Conservation (phyloP, 2,888 invertebrate genomes). For the Noctua janthe region DNA sequence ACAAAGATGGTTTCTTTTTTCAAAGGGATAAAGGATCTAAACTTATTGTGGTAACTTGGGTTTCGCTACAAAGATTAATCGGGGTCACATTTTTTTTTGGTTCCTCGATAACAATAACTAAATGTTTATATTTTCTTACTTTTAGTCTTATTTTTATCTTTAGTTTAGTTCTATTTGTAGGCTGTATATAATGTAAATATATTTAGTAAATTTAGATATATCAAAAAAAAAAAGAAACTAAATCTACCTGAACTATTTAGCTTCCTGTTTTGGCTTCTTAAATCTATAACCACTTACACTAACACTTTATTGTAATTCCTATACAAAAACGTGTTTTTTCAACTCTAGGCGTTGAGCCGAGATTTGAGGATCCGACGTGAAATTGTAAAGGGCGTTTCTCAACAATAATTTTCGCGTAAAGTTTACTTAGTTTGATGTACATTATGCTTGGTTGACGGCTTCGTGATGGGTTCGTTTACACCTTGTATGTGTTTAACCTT, state of each 20-base stretch:
- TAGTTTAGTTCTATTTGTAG: too few species aligned
- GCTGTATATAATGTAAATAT: too few species aligned
- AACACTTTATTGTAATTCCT: background rate
- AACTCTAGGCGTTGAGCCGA: background rate
- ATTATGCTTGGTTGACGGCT: too few species aligned
- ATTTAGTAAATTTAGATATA: too few species aligned
- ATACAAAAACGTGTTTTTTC: background rate
- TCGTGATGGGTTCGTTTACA: too few species aligned
- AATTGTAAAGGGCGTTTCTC: too few species aligned
- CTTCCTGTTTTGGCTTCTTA: background rate
- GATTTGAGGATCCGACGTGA: background rate
- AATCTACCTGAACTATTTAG: background rate
- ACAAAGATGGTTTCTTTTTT: constrained; percentile 14
- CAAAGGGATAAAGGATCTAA: background rate
- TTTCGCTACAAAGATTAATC: background rate
- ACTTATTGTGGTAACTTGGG: background rate
- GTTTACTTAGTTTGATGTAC: too few species aligned
- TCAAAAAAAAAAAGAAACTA: too few species aligned
- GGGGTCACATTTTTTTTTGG: background rate
- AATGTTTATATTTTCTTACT: too few species aligned
- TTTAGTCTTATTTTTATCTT: too few species aligned
- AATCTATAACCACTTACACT: background rate
- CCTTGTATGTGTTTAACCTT: background rate
- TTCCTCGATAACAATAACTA: background rate
- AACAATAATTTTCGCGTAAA: too few species aligned